These are phyloP conservation scores for Barbus barbus DNA, from an alignment of 2,113 vertebrate species.

Conservation along the genomic window DNA sequence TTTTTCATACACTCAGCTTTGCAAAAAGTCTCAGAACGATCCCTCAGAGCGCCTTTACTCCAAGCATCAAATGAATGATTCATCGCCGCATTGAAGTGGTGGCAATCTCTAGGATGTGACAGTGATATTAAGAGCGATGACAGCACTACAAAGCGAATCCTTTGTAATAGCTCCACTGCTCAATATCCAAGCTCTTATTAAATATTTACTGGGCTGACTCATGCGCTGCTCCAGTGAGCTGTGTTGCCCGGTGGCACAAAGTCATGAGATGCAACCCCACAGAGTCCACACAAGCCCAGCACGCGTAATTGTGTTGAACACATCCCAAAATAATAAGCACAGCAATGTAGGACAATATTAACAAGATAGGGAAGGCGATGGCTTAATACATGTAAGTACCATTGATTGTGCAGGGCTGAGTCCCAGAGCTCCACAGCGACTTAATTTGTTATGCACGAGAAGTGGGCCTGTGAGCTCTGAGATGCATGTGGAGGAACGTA, in stretches of 20 bases:
- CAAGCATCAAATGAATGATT: conserved; percentile 43
- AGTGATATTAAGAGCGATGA: conserved; percentile 47
- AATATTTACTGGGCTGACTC: conserved; percentile 59
- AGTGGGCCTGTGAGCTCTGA: conserved; percentile 9
- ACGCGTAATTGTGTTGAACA: conserved; percentile 10
- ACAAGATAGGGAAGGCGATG: conserved; percentile 26
- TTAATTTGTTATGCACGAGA: not conserved
- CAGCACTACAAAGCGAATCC: conserved; percentile 44
- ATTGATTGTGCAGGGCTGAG: not conserved
- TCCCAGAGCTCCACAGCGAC: not conserved
- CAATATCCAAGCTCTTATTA: conserved; percentile 52
- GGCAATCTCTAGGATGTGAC: conserved; percentile 26
- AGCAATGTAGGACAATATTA: conserved; percentile 14
- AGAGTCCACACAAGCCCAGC: conserved; percentile 30
- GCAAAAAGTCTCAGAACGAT: conserved; percentile 16
- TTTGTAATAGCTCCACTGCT: conserved; percentile 45
- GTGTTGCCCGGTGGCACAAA: conserved; percentile 37
- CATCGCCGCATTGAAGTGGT: conserved; percentile 15
- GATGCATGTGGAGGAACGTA: not conserved
- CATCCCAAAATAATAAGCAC: not conserved
- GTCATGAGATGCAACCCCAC: conserved; percentile 19
- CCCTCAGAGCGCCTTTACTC: not conserved
- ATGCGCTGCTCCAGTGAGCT: conserved; percentile 23
- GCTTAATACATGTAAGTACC: conserved; percentile 20
- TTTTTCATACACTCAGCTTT: not conserved